These are phyloP conservation scores for Heterochromis multidens DNA, from an alignment of 2,113 vertebrate genomes.

Conservation along the genomic window DNA sequence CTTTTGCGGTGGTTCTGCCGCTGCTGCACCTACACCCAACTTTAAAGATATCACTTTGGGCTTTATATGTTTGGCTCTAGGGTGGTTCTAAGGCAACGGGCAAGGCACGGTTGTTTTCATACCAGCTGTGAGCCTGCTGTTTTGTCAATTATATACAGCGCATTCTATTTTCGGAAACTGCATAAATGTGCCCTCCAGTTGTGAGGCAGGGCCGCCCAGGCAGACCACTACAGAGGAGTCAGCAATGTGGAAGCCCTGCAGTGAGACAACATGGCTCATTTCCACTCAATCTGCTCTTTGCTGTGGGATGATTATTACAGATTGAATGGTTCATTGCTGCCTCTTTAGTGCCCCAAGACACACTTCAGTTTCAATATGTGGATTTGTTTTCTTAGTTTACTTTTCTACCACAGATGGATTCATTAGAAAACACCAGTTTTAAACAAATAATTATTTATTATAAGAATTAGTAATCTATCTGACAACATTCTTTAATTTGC, in stretches of 20 bases:
- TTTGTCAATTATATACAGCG: constrained; percentile 41
- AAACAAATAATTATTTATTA: background rate
- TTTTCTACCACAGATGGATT: background rate
- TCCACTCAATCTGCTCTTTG: background rate
- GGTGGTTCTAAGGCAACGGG: constrained; percentile 1
- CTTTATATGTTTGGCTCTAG: background rate
- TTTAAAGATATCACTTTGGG: constrained; percentile 20
- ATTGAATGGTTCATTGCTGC: background rate
- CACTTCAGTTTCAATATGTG: background rate
- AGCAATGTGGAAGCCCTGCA: background rate
- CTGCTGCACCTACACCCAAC: constrained; percentile 14
- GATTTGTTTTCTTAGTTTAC: background rate
- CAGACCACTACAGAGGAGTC: constrained; percentile 36
- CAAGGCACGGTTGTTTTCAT: constrained; percentile 17
- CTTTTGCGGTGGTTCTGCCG: background rate
- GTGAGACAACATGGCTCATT: background rate
- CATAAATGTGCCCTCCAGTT: constrained; percentile 11
- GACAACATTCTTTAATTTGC: background rate
- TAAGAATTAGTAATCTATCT: background rate
- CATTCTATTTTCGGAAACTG: constrained; percentile 28
- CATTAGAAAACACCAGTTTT: background rate
- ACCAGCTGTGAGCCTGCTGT: constrained; percentile 43
- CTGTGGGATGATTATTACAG: background rate
- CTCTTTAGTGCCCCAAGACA: background rate
- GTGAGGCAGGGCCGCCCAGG: constrained; percentile 16